These are phyloP conservation scores for Aleiodes sp. DNA, from an alignment of 1,140 invertebrate genomes.

Conservation along the genomic window DNA sequence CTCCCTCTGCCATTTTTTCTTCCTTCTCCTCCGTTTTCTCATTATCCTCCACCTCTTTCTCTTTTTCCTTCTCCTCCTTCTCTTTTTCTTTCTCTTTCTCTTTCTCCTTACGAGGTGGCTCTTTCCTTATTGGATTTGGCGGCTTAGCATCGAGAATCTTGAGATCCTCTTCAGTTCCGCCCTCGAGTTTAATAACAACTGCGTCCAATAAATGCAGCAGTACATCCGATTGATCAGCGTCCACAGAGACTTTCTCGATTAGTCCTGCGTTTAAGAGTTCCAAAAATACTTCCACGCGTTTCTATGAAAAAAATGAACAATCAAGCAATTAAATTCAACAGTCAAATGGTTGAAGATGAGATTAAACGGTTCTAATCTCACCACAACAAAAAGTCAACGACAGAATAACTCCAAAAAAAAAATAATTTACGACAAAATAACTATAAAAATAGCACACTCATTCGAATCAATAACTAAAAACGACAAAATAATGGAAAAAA, in stretches of 20 bases:
- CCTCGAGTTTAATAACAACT: conserved; percentile 96
- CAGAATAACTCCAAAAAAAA: too few species aligned
- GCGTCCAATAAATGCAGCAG: conserved; percentile 92
- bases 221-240: conserved; percentile 87
- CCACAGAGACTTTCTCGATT: conserved; percentile 83
- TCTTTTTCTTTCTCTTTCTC: conserved; percentile 59
- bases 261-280: conserved; percentile 81
- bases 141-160: conserved; percentile 80
- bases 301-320: conserved; percentile 65
- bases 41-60: conserved; percentile 33
- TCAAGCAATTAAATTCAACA: too few species aligned
- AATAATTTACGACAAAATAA: too few species aligned
- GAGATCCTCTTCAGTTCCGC: conserved; percentile 94
- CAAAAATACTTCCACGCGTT: conserved; percentile 89
- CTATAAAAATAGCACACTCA: too few species aligned
- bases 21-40: conserved; percentile 26
- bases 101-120: conserved; percentile 50
- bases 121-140: conserved; percentile 42
- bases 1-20: not conserved
- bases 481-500: too few species aligned
- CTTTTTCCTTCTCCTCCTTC: conserved; percentile 55
- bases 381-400: too few species aligned
- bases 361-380: too few species aligned
- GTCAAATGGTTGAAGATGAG: too few species aligned
- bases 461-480: too few species aligned